Conservation (phyloP, 2,113 vertebrate genomes). For the Platycercus adscitus region DNA sequence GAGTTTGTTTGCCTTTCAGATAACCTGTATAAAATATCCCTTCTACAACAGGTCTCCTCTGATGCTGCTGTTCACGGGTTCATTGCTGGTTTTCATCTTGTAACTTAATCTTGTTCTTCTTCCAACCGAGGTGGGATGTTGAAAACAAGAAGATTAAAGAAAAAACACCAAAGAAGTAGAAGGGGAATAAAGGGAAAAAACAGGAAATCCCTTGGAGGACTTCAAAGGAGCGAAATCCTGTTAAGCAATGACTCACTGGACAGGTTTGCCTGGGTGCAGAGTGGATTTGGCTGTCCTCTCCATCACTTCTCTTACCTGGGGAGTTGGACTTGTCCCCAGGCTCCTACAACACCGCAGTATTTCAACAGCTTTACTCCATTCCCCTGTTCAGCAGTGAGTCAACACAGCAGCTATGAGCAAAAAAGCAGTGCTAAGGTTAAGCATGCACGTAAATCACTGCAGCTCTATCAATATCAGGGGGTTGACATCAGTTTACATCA, state of each 20-base stretch:
- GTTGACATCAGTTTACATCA: slow-evolving; percentile 30
- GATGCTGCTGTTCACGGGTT: not conserved
- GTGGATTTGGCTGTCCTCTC: not conserved
- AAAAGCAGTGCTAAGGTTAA: not conserved
- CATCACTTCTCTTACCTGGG: not conserved
- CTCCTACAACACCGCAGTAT: not conserved
- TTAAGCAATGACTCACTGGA: not conserved
- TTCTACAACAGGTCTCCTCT: not conserved
- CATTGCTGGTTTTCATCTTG: not conserved
- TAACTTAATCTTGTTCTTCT: not conserved
- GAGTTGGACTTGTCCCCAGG: not conserved
- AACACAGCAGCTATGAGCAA: not conserved
- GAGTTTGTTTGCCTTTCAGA: slow-evolving; percentile 29
- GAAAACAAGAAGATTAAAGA: not conserved
- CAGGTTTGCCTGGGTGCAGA: not conserved
- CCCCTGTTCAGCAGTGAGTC: not conserved
- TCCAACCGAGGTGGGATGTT: not conserved
- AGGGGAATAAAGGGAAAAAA: rapidly evolving
- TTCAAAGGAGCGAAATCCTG: not conserved
- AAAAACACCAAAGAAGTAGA: not conserved
- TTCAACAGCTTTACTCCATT: not conserved
- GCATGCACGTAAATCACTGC: slow-evolving; percentile 4
- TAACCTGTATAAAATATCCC: not conserved
- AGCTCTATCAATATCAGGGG: not conserved
- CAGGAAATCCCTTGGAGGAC: not conserved